These are phyloP conservation scores for Danio rerio DNA, from an alignment of 2,113 vertebrate species.

Conservation along the genomic window GRCz12tu NC_133180.1:30358001-30358500, in stretches of 20 bases:
- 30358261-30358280: conserved; percentile 33
- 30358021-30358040: no score
- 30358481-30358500: no score
- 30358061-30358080: no score
- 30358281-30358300: not conserved
- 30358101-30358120: not conserved
- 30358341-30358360: not conserved
- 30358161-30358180: conserved; percentile 54
- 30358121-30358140: not conserved
- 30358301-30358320: not conserved
- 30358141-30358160: conserved; percentile 37
- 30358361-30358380: not conserved
- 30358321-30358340: not conserved
- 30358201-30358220: conserved; percentile 50
- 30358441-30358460: no score
- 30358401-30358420: no score
- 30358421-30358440: no score
- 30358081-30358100: not conserved
- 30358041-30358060: no score
- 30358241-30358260: conserved; percentile 29
- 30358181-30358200: conserved; percentile 29
- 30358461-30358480: no score
- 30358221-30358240: conserved; percentile 51
- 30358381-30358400: not conserved
- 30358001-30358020: no score